A percentile compares a stretch with the other conserved stretches of the same genome.
Evolutionary conservation across 2,113 vertebrate species (phyloP).

Genomic region (Girardinichthys multiradiatus): DNA sequence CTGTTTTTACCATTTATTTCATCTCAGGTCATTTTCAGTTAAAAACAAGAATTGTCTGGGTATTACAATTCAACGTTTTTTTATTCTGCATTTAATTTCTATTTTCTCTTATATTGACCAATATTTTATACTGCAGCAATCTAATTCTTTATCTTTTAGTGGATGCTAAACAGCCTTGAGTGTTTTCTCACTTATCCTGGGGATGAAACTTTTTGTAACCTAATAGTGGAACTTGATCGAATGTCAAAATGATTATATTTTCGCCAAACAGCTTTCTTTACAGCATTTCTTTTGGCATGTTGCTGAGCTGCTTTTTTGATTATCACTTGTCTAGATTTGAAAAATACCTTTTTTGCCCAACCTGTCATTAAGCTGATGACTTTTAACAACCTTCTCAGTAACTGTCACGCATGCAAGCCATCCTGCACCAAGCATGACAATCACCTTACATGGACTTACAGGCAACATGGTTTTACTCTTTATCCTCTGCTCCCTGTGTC

Average conservation of each 20-base stretch:
- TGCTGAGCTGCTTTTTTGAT: not conserved
- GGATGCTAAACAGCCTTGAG: not conserved
- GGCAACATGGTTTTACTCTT: slow-evolving; percentile 24
- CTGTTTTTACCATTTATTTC: no score
- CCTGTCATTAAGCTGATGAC: slow-evolving; percentile 7
- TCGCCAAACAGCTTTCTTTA: not conserved
- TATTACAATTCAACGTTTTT: no score
- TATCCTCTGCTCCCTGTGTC: slow-evolving; percentile 7
- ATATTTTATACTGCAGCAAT: not conserved
- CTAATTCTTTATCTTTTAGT: not conserved
- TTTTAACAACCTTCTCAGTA: slow-evolving; percentile 6
- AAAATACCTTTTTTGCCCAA: not conserved
- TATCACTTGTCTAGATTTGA: not conserved
- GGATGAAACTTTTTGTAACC: not conserved
- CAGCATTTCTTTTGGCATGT: not conserved
- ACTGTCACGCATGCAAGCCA: not conserved
- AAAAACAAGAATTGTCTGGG: no score
- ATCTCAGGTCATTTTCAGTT: no score
- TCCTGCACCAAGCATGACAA: slow-evolving; percentile 16
- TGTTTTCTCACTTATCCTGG: not conserved
- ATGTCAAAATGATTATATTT: not conserved
- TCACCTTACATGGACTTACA: slow-evolving; percentile 16
- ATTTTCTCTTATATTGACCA: not conserved
- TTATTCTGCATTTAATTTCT: not conserved
- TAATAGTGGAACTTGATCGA: not conserved